Conservation (phyloP, 2,113 vertebrate genomes). For the Theristicus caerulescens region DNA sequence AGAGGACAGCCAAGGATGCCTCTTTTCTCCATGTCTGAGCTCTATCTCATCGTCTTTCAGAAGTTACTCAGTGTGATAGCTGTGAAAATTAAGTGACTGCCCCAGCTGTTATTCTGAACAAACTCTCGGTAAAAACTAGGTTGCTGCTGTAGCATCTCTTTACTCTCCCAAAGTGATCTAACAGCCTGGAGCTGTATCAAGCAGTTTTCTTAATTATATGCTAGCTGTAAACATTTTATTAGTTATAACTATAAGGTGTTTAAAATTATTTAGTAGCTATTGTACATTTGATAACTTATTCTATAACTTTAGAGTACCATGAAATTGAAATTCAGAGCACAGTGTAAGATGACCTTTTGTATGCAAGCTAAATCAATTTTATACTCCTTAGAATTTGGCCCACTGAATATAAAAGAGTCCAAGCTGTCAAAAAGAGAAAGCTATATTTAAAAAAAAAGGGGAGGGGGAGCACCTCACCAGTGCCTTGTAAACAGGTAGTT, state of each 20-base stretch:
- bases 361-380: constrained; percentile 1
- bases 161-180: not conserved
- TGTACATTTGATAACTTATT: not conserved
- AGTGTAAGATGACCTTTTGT: not conserved
- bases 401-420: not conserved
- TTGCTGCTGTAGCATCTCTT: not conserved
- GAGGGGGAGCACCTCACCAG: not conserved
- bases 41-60: not conserved
- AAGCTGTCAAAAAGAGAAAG: constrained; percentile 34
- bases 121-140: not conserved
- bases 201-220: constrained; percentile 36
- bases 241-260: constrained; percentile 26
- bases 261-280: constrained; percentile 51
- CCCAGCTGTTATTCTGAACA: not conserved
- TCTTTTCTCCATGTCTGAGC: not conserved
- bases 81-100: constrained; percentile 14
- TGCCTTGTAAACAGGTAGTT: not conserved
- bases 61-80: not conserved
- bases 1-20: not conserved
- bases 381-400: constrained; percentile 18
- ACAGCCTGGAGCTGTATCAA: constrained; percentile 24
- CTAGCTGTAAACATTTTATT: constrained; percentile 47
- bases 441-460: not conserved
- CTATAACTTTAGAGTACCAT: not conserved
- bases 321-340: not conserved